Conservation (phyloP, 2,888 invertebrate genomes). For the Cephus runcator region DNA sequence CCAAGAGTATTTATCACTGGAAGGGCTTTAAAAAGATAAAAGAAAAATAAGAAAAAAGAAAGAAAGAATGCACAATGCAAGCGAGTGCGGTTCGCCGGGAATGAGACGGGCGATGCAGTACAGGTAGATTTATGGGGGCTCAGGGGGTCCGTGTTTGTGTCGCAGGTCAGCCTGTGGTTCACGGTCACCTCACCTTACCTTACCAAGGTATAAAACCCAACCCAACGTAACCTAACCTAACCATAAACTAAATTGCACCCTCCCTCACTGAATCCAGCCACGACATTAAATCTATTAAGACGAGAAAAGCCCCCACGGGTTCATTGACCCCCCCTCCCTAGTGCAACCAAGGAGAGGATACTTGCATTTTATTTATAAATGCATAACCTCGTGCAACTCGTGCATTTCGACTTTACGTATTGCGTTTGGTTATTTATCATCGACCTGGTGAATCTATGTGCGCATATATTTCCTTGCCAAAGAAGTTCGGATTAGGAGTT, state of each 20-base stretch:
- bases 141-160: slow-evolving; percentile 55
- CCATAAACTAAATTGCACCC: slow-evolving; percentile 50
- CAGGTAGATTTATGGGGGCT: slow-evolving; percentile 59
- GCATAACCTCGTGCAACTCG: neutral
- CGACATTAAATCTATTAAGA: slow-evolving; percentile 29
- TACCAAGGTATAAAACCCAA: slow-evolving; percentile 4
- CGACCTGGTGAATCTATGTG: neutral
- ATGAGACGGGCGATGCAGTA: slow-evolving; percentile 39
- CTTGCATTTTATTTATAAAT: neutral
- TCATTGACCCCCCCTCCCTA: neutral
- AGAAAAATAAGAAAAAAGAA: slow-evolving; percentile 13
- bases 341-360: neutral
- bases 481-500: neutral
- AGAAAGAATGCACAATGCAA: slow-evolving; percentile 38
- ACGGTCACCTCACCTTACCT: slow-evolving; percentile 47
- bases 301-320: slow-evolving; percentile 6
- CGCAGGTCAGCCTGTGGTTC: slow-evolving; percentile 61
- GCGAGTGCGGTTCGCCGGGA: slow-evolving; percentile 15
- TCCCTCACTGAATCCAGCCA: slow-evolving; percentile 25
- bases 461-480: neutral
- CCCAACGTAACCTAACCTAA: slow-evolving; percentile 43
- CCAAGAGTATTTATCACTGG: slow-evolving; percentile 39
- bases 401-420: neutral
- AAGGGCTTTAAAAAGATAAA: slow-evolving; percentile 23
- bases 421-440: neutral